Evolutionary conservation across 1,140 invertebrate species (phyloP).

Genomic region (Ips typographus): DNA sequence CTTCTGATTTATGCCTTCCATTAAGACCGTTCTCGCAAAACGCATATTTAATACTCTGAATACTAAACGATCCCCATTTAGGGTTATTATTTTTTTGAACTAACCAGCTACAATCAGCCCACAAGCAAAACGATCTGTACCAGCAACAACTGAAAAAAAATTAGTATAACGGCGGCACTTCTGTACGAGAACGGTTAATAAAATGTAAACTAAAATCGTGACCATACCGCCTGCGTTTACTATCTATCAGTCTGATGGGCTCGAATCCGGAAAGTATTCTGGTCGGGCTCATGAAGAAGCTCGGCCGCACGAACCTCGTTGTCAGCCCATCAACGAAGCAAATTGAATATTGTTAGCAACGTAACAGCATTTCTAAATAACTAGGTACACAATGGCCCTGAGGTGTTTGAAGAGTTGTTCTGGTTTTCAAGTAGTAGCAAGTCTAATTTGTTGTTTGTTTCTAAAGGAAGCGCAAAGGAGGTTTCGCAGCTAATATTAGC

Average conservation of each 20-base stretch:
- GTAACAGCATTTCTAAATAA: conserved; percentile 16
- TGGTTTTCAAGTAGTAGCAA: neutral
- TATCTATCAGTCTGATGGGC: conserved; percentile 12
- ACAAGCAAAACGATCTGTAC: too few relatives aligned
- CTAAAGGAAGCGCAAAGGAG: neutral
- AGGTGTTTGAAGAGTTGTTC: neutral
- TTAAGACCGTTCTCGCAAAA: conserved; percentile 31
- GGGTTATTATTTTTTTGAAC: conserved; percentile 26
- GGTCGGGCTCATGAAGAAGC: conserved; percentile 5
- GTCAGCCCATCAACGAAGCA: conserved; percentile 18
- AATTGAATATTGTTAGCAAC: conserved; percentile 21
- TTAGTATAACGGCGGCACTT: neutral
- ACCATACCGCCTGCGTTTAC: conserved; percentile 17
- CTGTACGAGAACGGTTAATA: conserved; percentile 9
- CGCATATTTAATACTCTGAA: conserved; percentile 31
- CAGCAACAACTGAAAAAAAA: neutral
- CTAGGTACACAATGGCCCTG: conserved; percentile 2
- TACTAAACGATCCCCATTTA: conserved; percentile 27
- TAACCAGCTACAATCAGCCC: neutral
- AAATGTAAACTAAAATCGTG: conserved; percentile 24
- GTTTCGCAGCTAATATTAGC: neutral
- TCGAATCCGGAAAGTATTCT: conserved; percentile 19
- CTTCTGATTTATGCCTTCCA: conserved; percentile 33
- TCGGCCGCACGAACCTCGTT: conserved; percentile 15
- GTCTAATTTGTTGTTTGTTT: neutral